Evolutionary conservation across 2,888 invertebrate genomes (phyloP).

Genomic region (Clanis bilineata): DNA sequence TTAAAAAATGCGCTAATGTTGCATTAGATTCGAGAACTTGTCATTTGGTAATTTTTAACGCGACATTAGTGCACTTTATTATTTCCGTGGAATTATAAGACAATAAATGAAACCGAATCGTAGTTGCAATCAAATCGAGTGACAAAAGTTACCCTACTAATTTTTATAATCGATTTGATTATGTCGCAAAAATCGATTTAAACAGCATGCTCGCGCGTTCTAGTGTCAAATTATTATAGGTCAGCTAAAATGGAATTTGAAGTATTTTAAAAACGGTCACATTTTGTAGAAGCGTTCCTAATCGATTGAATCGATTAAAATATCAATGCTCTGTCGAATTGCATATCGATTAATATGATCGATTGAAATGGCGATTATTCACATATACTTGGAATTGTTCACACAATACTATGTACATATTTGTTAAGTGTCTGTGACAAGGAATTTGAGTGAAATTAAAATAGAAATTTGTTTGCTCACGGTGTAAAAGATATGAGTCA

Average conservation of each 20-base stretch:
- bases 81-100: too few species aligned
- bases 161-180: too few species aligned
- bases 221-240: too few species aligned
- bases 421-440: slow-evolving; percentile 11
- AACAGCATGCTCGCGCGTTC: too few species aligned
- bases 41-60: too few species aligned
- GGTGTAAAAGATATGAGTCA: not conserved
- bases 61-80: too few species aligned
- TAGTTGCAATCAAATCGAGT: too few species aligned
- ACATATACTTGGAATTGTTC: not conserved
- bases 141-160: too few species aligned
- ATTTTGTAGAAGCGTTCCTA: not conserved
- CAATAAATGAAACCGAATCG: too few species aligned
- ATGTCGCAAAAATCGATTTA: too few species aligned
- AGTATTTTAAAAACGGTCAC: not conserved
- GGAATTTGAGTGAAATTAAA: slow-evolving; percentile 13
- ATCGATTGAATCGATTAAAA: not conserved
- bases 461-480: slow-evolving; percentile 13
- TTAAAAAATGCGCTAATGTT: too few species aligned
- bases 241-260: not conserved
- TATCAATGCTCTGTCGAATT: not conserved
- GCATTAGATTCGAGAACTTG: too few species aligned
- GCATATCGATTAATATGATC: not conserved
- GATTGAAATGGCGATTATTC: not conserved
- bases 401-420: not conserved